Conservation (phyloP, 2,113 vertebrate genomes). For the Eptesicus fuscus region DNA sequence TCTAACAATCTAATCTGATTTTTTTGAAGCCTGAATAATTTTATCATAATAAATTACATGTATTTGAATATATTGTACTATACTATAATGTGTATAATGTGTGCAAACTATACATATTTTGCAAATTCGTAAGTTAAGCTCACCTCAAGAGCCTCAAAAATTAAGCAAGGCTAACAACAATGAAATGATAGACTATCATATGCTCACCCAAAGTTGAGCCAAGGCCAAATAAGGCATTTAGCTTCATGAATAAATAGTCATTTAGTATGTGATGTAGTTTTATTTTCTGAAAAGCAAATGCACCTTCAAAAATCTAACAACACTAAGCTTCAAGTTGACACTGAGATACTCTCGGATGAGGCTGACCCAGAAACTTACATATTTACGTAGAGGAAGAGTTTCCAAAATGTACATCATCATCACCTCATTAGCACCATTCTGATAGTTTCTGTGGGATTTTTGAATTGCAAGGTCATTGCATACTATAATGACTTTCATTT, state of each 20-base stretch:
- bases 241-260: constrained; percentile 22
- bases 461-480: not conserved
- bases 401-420: not conserved
- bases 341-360: not conserved
- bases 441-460: not conserved
- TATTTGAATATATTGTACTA: not conserved
- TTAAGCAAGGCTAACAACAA: constrained; percentile 21
- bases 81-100: constrained; percentile 29
- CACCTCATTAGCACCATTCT: not conserved
- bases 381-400: not conserved
- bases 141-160: constrained; percentile 29
- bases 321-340: constrained; percentile 9
- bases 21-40: not conserved
- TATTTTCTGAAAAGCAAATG: constrained; percentile 36
- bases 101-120: constrained; percentile 44
- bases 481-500: constrained; percentile 29
- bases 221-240: constrained; percentile 34
- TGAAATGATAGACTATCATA: not conserved
- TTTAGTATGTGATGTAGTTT: constrained; percentile 9
- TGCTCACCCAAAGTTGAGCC: not conserved
- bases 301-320: not conserved
- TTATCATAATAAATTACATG: constrained; percentile 13
- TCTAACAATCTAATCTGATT: not conserved
- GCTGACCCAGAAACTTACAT: constrained; percentile 41
- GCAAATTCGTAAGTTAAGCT: constrained; percentile 8